phyloP scores from a whole-genome alignment of 2,888 invertebrate genomes.

The Exocentrus adspersus region DNA sequence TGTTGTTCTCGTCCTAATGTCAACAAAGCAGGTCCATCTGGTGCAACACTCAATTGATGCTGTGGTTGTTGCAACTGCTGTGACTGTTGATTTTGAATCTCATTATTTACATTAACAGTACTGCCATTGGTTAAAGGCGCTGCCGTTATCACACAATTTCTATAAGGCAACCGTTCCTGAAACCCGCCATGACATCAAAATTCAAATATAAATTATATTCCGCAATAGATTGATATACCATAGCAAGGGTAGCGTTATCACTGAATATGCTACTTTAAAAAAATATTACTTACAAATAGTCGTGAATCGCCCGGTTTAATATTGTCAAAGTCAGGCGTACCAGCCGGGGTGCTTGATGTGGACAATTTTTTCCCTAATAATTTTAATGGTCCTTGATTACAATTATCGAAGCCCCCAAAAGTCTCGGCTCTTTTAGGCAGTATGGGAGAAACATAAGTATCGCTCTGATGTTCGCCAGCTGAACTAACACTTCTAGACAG shows the following conservation, averaged over 20 bases:
- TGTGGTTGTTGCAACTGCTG: constrained; percentile 35
- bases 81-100: constrained; percentile 31
- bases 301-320: constrained; percentile 61
- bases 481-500: constrained; percentile 92
- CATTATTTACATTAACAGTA: constrained; percentile 43
- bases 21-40: constrained; percentile 63
- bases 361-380: constrained; percentile 59
- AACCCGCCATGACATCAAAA: constrained; percentile 37
- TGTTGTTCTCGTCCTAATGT: constrained; percentile 70
- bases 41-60: constrained; percentile 48
- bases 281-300: constrained; percentile 61
- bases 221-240: too few species aligned
- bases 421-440: constrained; percentile 94
- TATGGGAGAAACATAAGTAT: constrained; percentile 84
- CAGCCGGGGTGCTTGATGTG: constrained; percentile 55
- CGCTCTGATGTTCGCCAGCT: constrained; percentile 91
- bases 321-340: constrained; percentile 61
- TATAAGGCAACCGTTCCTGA: constrained; percentile 65
- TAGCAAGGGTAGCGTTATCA: too few species aligned
- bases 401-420: constrained; percentile 92
- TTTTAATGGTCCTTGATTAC: constrained; percentile 57
- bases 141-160: constrained; percentile 65
- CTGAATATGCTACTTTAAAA: too few species aligned
- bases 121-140: constrained; percentile 63
- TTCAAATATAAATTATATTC: too few species aligned